phyloP scores from a whole-genome alignment of 2,113 vertebrate species.

The Hydropotes inermis region DNA sequence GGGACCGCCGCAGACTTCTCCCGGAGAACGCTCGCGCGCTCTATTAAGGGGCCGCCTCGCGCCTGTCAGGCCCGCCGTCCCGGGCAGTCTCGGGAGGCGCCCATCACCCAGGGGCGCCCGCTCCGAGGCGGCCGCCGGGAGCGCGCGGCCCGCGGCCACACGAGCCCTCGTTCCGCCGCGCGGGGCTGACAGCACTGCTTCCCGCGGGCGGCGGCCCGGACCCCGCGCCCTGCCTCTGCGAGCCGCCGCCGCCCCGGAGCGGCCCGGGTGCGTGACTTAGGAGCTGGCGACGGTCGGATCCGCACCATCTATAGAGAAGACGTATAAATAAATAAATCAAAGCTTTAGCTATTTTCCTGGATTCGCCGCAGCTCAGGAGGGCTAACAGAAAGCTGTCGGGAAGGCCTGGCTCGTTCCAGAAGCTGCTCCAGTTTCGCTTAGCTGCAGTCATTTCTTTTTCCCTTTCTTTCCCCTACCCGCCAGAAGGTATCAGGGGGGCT shows the following conservation, averaged over 20 bases:
- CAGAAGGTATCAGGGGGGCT: background rate
- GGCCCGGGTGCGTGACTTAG: background rate
- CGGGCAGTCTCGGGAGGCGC: slow-evolving; percentile 83
- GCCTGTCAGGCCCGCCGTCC: slow-evolving; percentile 81
- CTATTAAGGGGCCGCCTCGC: slow-evolving; percentile 85
- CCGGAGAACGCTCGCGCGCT: slow-evolving; percentile 80
- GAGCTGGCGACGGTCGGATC: background rate
- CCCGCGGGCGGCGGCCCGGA: background rate
- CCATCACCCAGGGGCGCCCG: slow-evolving; percentile 82
- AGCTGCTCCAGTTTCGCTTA: background rate
- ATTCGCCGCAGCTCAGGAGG: slow-evolving; percentile 36
- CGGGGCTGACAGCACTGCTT: background rate
- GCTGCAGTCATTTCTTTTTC: background rate
- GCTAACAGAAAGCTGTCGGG: background rate
- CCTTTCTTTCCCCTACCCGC: background rate
- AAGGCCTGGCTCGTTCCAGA: background rate
- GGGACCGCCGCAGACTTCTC: slow-evolving; percentile 85
- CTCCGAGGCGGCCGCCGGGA: slow-evolving; percentile 68
- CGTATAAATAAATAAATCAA: slow-evolving; percentile 53
- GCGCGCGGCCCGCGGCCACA: background rate
- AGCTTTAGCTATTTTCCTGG: slow-evolving; percentile 65
- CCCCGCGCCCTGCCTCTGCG: fast-evolving
- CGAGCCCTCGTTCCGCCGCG: slow-evolving; percentile 35
- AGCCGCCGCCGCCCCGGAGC: background rate
- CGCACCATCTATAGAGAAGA: background rate